Evolutionary conservation across 2,797 vertebrate genomes (phyloP).

Genomic region (Poliocrania exsul): DNA sequence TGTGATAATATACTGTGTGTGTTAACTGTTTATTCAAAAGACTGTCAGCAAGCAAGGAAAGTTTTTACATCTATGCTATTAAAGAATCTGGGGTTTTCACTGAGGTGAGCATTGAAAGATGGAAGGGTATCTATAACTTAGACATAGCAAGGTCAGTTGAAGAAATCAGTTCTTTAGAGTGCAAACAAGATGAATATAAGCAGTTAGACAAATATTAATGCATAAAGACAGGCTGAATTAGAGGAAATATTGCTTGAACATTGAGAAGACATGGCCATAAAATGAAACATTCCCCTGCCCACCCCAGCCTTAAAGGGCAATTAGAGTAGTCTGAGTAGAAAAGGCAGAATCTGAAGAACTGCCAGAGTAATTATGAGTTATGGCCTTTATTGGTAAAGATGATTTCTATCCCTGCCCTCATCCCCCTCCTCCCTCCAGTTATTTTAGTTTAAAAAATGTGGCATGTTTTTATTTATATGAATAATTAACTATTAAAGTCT

Average conservation of each 20-base stretch:
- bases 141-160: background rate
- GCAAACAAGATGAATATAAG: background rate
- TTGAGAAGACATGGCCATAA: background rate
- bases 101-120: background rate
- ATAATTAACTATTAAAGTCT: background rate
- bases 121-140: background rate
- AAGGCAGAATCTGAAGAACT: background rate
- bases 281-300: background rate
- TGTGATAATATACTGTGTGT: background rate
- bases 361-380: background rate
- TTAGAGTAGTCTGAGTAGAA: background rate
- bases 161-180: background rate
- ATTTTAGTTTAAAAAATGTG: background rate
- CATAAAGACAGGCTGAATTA: background rate
- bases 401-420: accelerated
- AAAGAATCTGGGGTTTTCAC: background rate
- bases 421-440: accelerated
- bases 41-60: background rate
- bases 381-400: background rate
- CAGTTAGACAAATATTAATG: background rate
- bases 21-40: background rate
- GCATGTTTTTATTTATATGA: background rate
- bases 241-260: background rate
- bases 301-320: background rate
- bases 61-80: background rate